Percentiles rank a stretch among this genome's conserved stretches.
phyloP scores from a whole-genome alignment of 2,113 vertebrate genomes.

The Bubo bubo region DNA sequence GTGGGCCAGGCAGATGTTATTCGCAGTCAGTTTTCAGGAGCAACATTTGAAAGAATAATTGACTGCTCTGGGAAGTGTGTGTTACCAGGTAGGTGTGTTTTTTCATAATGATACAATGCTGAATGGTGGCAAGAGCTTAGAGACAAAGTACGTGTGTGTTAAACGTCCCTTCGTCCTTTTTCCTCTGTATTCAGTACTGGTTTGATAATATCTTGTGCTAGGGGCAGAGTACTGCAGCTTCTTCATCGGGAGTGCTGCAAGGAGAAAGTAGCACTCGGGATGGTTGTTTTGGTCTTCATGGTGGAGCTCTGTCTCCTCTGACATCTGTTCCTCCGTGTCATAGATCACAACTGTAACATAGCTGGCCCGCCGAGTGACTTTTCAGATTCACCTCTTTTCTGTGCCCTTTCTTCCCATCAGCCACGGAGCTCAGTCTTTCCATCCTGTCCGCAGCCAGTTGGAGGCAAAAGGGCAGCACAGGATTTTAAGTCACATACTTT shows the following conservation, averaged over 20 bases:
- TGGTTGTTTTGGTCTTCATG: background rate
- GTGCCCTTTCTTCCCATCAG: background rate
- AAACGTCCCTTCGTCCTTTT: background rate
- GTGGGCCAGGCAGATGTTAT: constrained; percentile 84
- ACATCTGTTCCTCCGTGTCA: background rate
- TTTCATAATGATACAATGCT: background rate
- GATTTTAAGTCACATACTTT: background rate
- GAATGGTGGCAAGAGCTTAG: background rate
- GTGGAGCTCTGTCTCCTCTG: background rate
- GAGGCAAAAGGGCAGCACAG: background rate
- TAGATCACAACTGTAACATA: background rate
- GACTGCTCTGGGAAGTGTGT: constrained; percentile 92
- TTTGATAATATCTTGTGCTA: background rate
- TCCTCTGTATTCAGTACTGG: background rate
- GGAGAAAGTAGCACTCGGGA: background rate
- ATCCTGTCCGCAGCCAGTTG: fast-evolving
- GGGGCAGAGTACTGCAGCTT: background rate
- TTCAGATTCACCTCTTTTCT: background rate
- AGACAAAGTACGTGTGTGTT: background rate
- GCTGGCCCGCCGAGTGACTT: background rate
- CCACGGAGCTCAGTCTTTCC: fast-evolving
- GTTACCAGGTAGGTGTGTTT: constrained; percentile 81
- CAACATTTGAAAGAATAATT: constrained; percentile 84
- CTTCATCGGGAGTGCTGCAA: background rate
- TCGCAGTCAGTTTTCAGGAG: constrained; percentile 74